Evolutionary conservation across 23 tunicate genomes (phyloP), one percentile per base, ranked within the genome.

Genomic region (Halocynthia roretzi): DNA sequence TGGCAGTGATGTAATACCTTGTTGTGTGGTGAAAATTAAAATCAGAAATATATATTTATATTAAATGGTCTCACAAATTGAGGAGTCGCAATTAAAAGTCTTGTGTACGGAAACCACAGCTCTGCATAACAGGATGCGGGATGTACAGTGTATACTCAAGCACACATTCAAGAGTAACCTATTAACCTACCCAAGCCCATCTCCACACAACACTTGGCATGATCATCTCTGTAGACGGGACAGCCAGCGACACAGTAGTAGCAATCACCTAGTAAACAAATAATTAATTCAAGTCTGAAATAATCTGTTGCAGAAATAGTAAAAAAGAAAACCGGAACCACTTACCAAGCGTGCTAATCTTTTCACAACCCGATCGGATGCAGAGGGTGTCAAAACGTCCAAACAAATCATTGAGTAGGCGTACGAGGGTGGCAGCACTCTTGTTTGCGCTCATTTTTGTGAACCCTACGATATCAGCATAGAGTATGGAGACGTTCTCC

Each of bases 231-330:
- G 8, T 64, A 31, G 10, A 60, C 80, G 8, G 99, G 99, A 68
- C 99, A 96, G 0, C 99, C 99, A 56, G 99, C 84, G 18, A 96
- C 99, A 63, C 99, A 96, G 80, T 96, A 96, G 56, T 96, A 96
- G 57, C 99, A 96, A 78, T 96, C 99, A 58, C 99, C 99, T 91
- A 56, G 9, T 66, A 76, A 50, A 76, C 18, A 6, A 77, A 74
- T 7, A 0, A 10, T 64, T 18, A 14, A 14, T 49, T 67, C 6
- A 14, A 12, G 15, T 76, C 10, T 62, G 64, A 58, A 2, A n/a
- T 15, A 58, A 58, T 14, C 15, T 58, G 64, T 1, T 15, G 15
- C 64, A 58, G 17, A n/a, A 14, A 14, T 58, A n/a, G 64, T 15
- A 14, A 58, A n/a, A 15, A 1, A 4, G 64, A 58, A 17, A 67